Evolutionary conservation across 2,888 invertebrate species (phyloP).

Genomic region (Crioceris asparagi): DNA sequence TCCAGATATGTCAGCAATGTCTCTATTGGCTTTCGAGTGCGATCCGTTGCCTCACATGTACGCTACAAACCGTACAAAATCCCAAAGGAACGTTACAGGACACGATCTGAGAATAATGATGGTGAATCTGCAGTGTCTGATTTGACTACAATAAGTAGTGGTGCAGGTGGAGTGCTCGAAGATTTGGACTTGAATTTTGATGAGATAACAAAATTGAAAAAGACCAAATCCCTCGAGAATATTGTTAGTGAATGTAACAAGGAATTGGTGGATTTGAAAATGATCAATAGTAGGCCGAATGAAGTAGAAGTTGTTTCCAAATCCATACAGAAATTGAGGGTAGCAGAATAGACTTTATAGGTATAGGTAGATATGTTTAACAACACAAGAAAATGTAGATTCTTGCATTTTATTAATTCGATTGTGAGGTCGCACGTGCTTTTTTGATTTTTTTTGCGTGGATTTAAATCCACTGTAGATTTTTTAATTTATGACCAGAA

Average conservation of each 20-base stretch:
- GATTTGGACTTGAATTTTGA: constrained; percentile 25
- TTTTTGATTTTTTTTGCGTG: no score
- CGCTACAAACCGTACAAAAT: constrained; percentile 49
- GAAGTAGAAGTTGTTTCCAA: constrained; percentile 53
- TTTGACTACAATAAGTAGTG: not conserved
- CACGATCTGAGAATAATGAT: constrained; percentile 48
- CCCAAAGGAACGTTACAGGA: constrained; percentile 47
- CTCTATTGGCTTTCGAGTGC: constrained; percentile 47
- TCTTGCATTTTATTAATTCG: no score
- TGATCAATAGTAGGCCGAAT: constrained; percentile 27
- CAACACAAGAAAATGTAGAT: no score
- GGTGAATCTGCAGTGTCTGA: constrained; percentile 18
- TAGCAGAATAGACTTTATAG: constrained; percentile 47
- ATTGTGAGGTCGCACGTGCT: no score
- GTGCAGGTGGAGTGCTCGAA: constrained; percentile 28
- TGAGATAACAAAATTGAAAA: constrained; percentile 39
- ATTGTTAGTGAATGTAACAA: constrained; percentile 38
- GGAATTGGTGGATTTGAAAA: constrained; percentile 23
- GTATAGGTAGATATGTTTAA: no score
- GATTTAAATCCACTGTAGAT: no score
- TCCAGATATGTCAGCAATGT: constrained; percentile 47
- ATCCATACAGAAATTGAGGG: constrained; percentile 51
- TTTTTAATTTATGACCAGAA: no score
- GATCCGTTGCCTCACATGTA: constrained; percentile 40
- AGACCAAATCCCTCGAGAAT: constrained; percentile 52